Evolutionary conservation across 2,113 vertebrate genomes (phyloP).

Genomic region (Prunella himalayana): DNA sequence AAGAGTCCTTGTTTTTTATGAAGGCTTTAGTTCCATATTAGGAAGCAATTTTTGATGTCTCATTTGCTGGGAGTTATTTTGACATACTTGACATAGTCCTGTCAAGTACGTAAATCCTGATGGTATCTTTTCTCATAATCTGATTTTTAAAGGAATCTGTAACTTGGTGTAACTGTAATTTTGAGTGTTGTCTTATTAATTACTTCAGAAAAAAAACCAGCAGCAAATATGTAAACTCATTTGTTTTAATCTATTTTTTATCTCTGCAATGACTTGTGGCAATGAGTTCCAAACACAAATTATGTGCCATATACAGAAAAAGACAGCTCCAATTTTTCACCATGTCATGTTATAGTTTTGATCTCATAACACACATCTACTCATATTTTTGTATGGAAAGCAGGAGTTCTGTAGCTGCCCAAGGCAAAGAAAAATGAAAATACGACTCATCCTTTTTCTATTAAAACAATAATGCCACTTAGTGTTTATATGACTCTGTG

Average conservation of each 20-base stretch:
- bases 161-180: not conserved
- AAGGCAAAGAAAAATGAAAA: not conserved
- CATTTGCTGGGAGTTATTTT: not conserved
- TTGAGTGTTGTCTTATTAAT: not conserved
- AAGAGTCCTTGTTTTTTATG: not conserved
- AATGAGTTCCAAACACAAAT: not conserved
- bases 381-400: not conserved
- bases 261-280: not conserved
- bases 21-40: not conserved
- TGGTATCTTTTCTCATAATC: not conserved
- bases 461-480: not conserved
- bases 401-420: not conserved
- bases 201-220: not conserved
- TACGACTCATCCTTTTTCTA: not conserved
- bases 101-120: not conserved
- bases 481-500: not conserved
- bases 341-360: not conserved
- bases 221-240: not conserved
- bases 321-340: not conserved
- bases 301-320: not conserved
- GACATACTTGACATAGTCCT: not conserved
- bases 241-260: not conserved
- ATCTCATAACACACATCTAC: not conserved
- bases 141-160: not conserved
- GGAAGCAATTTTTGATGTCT: not conserved